Conservation (phyloP, 2,888 invertebrate species). For the Deilephila porcellus region DNA sequence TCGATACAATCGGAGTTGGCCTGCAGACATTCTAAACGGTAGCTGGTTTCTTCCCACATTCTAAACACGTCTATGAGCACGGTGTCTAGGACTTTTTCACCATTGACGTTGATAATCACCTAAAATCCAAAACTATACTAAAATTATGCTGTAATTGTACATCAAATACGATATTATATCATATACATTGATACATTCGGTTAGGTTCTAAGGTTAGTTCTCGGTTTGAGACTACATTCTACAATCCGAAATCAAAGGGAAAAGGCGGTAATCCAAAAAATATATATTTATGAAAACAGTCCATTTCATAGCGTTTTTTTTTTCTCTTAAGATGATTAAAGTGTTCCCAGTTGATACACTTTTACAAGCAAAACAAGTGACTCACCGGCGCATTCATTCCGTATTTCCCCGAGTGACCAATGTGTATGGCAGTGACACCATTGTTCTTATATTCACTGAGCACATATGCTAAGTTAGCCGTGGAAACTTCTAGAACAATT, state of each 20-base stretch:
- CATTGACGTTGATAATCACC: slow-evolving; percentile 85
- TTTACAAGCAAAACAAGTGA: slow-evolving; percentile 11
- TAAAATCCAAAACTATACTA: slow-evolving; percentile 40
- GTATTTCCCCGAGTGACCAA: slow-evolving; percentile 88
- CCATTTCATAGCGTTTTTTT: no score
- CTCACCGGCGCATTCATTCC: slow-evolving; percentile 87
- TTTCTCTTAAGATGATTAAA: no score
- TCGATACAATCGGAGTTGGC: slow-evolving; percentile 91
- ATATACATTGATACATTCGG: no score
- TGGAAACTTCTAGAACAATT: slow-evolving; percentile 91
- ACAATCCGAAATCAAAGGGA: no score
- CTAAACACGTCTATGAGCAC: slow-evolving; percentile 88
- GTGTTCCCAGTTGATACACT: no score
- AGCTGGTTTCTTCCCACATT: slow-evolving; percentile 98
- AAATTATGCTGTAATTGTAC: background rate
- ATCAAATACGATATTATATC: background rate
- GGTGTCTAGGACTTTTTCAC: slow-evolving; percentile 85
- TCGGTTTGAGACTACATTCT: no score
- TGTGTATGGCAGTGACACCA: slow-evolving; percentile 86
- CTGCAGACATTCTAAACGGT: slow-evolving; percentile 93
- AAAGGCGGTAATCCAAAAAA: no score
- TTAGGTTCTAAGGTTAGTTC: no score
- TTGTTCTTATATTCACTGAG: slow-evolving; percentile 85
- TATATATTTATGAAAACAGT: no score
- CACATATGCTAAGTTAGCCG: slow-evolving; percentile 83